Evolutionary conservation across 2,888 invertebrate genomes (phyloP).

Genomic region (Chironomus riparius): DNA sequence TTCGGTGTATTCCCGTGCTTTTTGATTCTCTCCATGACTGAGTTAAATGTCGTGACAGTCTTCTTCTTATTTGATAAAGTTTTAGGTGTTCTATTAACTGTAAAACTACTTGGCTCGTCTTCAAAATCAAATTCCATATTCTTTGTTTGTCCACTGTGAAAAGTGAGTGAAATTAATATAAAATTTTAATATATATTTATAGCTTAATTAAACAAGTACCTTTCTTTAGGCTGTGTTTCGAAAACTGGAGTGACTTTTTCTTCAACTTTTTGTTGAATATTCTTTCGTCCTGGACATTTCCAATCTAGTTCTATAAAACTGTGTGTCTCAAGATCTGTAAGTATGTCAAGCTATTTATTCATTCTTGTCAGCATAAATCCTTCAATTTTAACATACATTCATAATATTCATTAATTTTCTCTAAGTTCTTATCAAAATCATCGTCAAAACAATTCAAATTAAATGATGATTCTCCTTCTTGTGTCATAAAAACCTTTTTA

Average conservation of each 20-base stretch:
- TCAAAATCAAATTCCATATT: slow-evolving; percentile 22
- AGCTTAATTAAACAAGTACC: neutral
- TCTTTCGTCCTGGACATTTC: slow-evolving; percentile 14
- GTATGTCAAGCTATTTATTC: neutral
- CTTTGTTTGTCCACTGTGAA: neutral
- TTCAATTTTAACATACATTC: neutral
- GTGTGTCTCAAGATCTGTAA: slow-evolving; percentile 13
- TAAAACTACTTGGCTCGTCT: neutral
- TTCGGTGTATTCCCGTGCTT: slow-evolving; percentile 9
- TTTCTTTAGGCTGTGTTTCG: slow-evolving; percentile 9
- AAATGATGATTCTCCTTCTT: neutral
- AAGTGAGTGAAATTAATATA: neutral
- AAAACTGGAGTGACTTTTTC: neutral
- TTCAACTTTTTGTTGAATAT: neutral
- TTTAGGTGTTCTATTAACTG: neutral
- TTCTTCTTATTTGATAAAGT: neutral
- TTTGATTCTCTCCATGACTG: slow-evolving; percentile 14
- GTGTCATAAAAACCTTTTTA: too few relatives aligned
- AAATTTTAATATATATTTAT: neutral
- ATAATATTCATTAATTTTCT: slow-evolving; percentile 18
- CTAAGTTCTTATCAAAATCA: slow-evolving; percentile 15
- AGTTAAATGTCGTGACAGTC: neutral
- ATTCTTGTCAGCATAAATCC: neutral
- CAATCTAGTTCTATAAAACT: neutral
- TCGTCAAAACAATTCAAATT: slow-evolving; percentile 14